Conservation (phyloP, 53 echinoderm and acorn worm genomes). For the Echinometra lucunter region DNA sequence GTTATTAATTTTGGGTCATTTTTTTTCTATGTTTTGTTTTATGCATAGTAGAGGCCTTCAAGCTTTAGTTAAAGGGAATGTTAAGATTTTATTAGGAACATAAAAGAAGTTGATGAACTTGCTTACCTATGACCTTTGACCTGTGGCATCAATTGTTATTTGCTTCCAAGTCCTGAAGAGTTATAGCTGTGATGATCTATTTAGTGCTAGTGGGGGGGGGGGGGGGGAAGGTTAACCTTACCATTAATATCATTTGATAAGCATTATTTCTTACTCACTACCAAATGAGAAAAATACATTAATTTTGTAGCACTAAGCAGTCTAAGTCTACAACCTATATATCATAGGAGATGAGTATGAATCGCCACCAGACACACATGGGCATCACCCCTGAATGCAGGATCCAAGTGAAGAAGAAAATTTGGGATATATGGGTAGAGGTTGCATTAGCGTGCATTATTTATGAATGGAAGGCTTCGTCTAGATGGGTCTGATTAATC, state of each 20-base stretch:
- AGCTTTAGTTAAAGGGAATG: neutral
- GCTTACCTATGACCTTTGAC: neutral
- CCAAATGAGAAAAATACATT: neutral
- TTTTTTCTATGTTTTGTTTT: too few relatives aligned
- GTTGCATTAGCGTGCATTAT: conserved; percentile 54
- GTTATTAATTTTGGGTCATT: too few relatives aligned
- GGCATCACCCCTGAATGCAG: neutral
- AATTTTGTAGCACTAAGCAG: conserved; percentile 6
- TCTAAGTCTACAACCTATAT: neutral
- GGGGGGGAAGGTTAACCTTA: neutral
- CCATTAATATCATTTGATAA: neutral
- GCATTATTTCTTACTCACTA: neutral
- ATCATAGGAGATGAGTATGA: neutral
- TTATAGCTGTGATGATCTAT: neutral
- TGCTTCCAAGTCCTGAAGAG: neutral
- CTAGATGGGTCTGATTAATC: conserved; percentile 57
- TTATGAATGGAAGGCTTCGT: conserved; percentile 56
- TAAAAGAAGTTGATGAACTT: neutral
- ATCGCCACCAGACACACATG: neutral
- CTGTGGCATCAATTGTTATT: too few relatives aligned
- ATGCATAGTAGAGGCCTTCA: neutral
- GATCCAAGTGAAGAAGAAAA: neutral
- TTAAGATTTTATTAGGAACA: neutral
- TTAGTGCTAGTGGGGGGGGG: neutral
- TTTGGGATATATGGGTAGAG: neutral